A percentile compares a stretch with the other conserved stretches of the same genome.
Evolutionary conservation across 1,140 invertebrate genomes (phyloP).

Genomic region (Goniozus legneri): DNA sequence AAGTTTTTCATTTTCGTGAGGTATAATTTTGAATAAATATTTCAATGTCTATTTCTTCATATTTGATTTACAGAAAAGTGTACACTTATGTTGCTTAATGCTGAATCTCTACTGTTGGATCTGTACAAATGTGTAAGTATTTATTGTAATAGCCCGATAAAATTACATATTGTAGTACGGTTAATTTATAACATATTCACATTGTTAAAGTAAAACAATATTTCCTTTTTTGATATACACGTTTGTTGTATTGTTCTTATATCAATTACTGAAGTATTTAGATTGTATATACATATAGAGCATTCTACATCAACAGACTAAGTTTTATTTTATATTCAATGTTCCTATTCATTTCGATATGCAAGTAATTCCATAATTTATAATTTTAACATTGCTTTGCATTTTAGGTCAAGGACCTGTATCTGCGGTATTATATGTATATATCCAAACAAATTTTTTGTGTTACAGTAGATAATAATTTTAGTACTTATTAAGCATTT

Average conservation of each 20-base stretch:
- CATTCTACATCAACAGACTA: slow-evolving; percentile 20
- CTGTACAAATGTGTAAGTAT: slow-evolving; percentile 53
- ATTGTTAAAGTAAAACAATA: too few species aligned
- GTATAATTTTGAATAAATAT: slow-evolving; percentile 1
- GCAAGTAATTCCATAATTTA: slow-evolving; percentile 3
- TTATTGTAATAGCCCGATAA: slow-evolving; percentile 33
- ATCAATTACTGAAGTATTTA: slow-evolving; percentile 13
- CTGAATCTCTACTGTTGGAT: slow-evolving; percentile 43
- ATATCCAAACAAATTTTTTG: too few species aligned
- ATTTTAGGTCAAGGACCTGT: slow-evolving; percentile 8
- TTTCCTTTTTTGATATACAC: slow-evolving; percentile 5
- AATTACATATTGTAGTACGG: too few species aligned
- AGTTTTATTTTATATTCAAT: too few species aligned
- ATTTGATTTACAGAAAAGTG: slow-evolving; percentile 68
- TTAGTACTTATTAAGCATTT: too few species aligned
- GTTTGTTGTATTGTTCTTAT: slow-evolving; percentile 20
- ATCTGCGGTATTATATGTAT: too few species aligned
- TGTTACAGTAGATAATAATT: too few species aligned
- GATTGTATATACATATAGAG: slow-evolving; percentile 10
- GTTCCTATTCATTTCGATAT: slow-evolving; percentile 9
- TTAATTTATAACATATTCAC: too few species aligned
- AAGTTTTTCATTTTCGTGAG: slow-evolving; percentile 21
- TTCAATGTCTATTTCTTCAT: slow-evolving; percentile 3
- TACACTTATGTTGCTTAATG: slow-evolving; percentile 89
- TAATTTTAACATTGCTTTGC: slow-evolving; percentile 1